Conservation (phyloP, 2,113 vertebrate genomes). For the Dicerorhinus sumatrensis region DNA sequence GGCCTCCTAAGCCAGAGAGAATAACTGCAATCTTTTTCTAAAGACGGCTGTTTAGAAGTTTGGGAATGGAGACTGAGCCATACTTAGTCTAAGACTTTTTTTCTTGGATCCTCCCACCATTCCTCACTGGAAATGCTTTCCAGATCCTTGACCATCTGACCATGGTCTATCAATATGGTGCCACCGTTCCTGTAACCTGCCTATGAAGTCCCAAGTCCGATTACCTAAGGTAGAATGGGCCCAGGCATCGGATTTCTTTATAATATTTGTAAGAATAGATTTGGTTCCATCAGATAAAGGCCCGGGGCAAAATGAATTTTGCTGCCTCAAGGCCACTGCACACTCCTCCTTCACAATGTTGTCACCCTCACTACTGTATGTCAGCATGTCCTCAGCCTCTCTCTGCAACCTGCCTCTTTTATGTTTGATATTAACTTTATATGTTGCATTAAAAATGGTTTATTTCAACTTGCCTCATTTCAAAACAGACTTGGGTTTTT, state of each 20-base stretch:
- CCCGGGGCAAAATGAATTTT: background rate
- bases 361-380: background rate
- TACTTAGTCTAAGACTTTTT: background rate
- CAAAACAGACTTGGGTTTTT: background rate
- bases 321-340: background rate
- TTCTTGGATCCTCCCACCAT: background rate
- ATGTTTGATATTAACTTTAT: background rate
- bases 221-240: background rate
- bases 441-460: background rate
- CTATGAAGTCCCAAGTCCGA: background rate
- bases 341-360: rapidly evolving
- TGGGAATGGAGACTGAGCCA: background rate
- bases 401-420: background rate
- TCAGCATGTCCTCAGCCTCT: background rate
- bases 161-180: background rate
- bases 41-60: background rate
- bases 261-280: background rate
- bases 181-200: background rate
- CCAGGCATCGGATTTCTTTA: background rate
- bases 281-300: background rate
- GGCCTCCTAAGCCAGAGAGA: background rate
- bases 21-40: background rate
- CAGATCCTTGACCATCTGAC: background rate
- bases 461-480: background rate
- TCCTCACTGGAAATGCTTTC: background rate